phyloP scores from a whole-genome alignment of 2,888 invertebrate genomes.

The Drosophila kanekoi region DNA sequence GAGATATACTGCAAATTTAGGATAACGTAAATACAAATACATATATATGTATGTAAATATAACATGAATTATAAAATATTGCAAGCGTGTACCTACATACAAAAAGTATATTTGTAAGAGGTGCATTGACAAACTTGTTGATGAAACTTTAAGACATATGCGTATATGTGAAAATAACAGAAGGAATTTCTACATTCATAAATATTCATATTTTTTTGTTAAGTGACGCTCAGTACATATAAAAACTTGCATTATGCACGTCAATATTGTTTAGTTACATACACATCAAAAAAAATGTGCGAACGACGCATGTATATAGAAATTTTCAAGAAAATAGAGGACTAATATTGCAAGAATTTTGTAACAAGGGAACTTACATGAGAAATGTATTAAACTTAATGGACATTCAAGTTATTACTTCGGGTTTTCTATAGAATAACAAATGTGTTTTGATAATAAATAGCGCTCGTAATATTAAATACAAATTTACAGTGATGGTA shows the following conservation, averaged over 20 bases:
- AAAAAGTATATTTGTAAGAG: not conserved
- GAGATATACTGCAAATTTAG: no score
- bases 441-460: constrained; percentile 59
- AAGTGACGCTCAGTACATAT: constrained; percentile 10
- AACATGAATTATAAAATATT: no score
- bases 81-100: no score
- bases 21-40: no score
- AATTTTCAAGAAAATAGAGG: constrained; percentile 15
- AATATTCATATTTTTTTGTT: constrained; percentile 1
- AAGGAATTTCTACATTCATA: not conserved
- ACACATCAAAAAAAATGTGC: constrained; percentile 23
- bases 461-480: constrained; percentile 55
- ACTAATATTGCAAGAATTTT: constrained; percentile 1
- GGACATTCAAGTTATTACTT: constrained; percentile 18
- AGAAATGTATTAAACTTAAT: constrained; percentile 23
- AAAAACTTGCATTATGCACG: constrained; percentile 17
- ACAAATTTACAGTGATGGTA: constrained; percentile 56
- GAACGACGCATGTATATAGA: constrained; percentile 30
- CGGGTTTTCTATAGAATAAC: constrained; percentile 24
- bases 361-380: constrained; percentile 36
- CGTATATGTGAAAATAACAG: constrained; percentile 12
- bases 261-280: constrained; percentile 15
- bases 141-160: constrained; percentile 34
- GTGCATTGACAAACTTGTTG: constrained; percentile 41
- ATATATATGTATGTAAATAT: no score